Conservation (phyloP, 2,113 vertebrate species). For the Notiomystis cincta region DNA sequence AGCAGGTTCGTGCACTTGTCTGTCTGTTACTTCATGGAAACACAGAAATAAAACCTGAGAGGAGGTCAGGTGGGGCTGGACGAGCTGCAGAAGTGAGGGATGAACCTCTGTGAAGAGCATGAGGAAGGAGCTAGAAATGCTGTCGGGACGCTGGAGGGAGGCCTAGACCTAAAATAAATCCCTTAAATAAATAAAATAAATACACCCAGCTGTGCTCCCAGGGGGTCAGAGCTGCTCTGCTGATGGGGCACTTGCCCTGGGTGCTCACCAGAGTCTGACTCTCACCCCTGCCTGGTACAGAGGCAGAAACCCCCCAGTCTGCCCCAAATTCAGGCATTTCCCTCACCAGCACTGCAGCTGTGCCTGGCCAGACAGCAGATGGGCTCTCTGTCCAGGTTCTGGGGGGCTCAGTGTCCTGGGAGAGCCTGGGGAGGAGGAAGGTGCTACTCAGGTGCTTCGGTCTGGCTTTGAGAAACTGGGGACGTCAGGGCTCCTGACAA, state of each 20-base stretch:
- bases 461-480: background rate
- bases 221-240: background rate
- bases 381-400: fast-evolving
- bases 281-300: fast-evolving
- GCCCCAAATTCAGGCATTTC: fast-evolving
- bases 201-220: fast-evolving
- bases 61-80: background rate
- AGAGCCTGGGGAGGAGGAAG: background rate
- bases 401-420: fast-evolving
- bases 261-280: background rate
- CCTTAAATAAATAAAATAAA: no score
- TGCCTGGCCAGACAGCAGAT: background rate
- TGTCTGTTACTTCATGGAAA: background rate
- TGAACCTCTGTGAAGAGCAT: background rate
- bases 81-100: background rate
- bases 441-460: background rate
- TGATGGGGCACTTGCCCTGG: fast-evolving
- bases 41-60: background rate
- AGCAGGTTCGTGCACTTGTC: background rate
- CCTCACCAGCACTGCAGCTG: fast-evolving
- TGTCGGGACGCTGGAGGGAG: background rate
- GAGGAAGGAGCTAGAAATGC: background rate
- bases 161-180: background rate
- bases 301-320: background rate
- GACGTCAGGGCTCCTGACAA: background rate